These are phyloP conservation scores for Ceriagrion tenellum DNA, from an alignment of 2,888 invertebrate genomes.

Conservation along the genomic window DNA sequence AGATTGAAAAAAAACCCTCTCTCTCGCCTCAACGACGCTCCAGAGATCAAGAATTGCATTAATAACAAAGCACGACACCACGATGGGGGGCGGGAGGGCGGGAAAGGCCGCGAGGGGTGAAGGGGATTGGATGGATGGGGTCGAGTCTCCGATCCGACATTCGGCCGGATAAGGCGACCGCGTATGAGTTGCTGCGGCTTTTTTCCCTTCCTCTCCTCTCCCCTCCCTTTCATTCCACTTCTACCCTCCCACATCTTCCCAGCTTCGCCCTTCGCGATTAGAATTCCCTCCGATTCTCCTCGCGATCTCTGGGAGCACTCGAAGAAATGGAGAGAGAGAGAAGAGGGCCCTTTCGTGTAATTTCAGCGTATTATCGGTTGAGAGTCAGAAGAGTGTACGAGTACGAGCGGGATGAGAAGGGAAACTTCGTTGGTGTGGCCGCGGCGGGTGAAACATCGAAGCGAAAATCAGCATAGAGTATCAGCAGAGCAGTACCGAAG, in stretches of 20 bases:
- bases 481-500: no score
- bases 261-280: background rate
- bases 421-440: no score
- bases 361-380: conserved; percentile 54
- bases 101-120: background rate
- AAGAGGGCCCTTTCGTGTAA: background rate
- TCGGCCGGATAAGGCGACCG: conserved; percentile 28
- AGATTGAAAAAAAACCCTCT: no score
- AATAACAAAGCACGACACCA: conserved; percentile 4
- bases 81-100: background rate
- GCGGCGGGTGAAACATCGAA: no score
- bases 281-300: background rate
- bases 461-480: no score
- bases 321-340: background rate
- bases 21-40: background rate
- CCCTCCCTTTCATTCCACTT: background rate
- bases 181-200: background rate
- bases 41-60: conserved; percentile 6
- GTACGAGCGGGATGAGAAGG: no score
- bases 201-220: no score
- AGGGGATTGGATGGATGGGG: background rate
- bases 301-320: background rate
- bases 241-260: background rate
- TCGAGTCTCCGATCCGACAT: conserved; percentile 8
- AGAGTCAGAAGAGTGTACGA: background rate